Evolutionary conservation across 1,140 invertebrate genomes (phyloP).

Genomic region (Calliphora vicina): DNA sequence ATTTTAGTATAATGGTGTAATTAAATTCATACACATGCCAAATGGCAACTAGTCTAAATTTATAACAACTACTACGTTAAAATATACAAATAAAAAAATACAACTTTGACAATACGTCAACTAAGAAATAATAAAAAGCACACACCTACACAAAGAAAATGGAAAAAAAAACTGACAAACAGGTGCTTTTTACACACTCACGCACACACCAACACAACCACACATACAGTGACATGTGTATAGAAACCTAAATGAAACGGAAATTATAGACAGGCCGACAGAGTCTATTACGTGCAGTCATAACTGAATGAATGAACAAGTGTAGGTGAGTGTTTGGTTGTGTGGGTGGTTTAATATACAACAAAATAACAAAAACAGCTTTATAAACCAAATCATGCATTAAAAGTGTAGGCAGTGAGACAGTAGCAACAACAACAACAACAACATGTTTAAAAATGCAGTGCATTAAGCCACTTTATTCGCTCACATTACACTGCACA

Average conservation of each 20-base stretch:
- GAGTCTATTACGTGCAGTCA: not conserved
- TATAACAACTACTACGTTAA: not conserved
- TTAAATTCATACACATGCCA: not conserved
- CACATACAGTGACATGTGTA: not conserved
- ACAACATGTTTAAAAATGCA: not conserved
- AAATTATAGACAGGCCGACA: not conserved
- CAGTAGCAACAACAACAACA: not conserved
- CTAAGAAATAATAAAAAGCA: too few relatives aligned
- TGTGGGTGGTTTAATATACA: too few relatives aligned
- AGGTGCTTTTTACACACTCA: not conserved
- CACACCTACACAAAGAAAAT: not conserved
- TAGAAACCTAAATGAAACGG: not conserved
- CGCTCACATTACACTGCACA: too few relatives aligned
- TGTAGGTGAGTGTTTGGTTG: not conserved
- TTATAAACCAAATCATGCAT: not conserved
- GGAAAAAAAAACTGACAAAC: not conserved
- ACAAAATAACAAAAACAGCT: too few relatives aligned
- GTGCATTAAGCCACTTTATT: too few relatives aligned
- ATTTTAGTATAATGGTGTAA: not conserved
- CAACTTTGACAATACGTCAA: not conserved
- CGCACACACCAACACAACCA: not conserved
- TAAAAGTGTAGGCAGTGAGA: not conserved
- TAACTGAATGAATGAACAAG: not conserved
- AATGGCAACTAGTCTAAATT: not conserved
- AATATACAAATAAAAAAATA: not conserved